Conservation (phyloP, 2,888 invertebrate genomes). For the Cephus spinipes region DNA sequence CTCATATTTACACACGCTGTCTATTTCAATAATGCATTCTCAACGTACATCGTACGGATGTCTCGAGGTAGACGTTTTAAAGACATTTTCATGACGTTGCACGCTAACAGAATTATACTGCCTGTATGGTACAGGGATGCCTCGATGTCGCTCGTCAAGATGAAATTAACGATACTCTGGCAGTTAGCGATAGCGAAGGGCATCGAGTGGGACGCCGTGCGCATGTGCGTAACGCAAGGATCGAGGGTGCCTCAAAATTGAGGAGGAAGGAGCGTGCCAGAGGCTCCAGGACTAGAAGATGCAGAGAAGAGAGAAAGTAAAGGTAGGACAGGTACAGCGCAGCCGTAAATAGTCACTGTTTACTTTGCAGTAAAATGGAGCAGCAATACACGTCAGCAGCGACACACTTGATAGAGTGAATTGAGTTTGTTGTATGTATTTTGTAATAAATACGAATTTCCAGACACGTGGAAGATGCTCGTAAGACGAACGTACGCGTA, state of each 20-base stretch:
- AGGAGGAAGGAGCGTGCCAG: background rate
- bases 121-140: background rate
- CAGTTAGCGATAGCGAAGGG: background rate
- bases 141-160: background rate
- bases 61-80: too few relatives aligned
- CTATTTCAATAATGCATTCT: background rate
- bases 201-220: background rate
- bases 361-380: slow-evolving; percentile 10
- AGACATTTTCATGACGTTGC: background rate
- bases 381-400: slow-evolving; percentile 36
- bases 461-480: background rate
- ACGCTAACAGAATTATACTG: background rate
- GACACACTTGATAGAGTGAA: slow-evolving; percentile 44
- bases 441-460: slow-evolving; percentile 25
- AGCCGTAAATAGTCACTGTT: background rate
- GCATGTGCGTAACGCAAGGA: background rate
- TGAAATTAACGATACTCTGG: background rate
- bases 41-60: background rate
- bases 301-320: background rate
- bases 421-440: slow-evolving; percentile 54
- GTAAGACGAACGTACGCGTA: background rate
- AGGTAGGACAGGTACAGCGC: background rate
- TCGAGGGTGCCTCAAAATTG: background rate
- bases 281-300: background rate
- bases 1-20: background rate